phyloP scores from a whole-genome alignment of 2,113 vertebrate species.

The Aspiorhynchus laticeps region DNA sequence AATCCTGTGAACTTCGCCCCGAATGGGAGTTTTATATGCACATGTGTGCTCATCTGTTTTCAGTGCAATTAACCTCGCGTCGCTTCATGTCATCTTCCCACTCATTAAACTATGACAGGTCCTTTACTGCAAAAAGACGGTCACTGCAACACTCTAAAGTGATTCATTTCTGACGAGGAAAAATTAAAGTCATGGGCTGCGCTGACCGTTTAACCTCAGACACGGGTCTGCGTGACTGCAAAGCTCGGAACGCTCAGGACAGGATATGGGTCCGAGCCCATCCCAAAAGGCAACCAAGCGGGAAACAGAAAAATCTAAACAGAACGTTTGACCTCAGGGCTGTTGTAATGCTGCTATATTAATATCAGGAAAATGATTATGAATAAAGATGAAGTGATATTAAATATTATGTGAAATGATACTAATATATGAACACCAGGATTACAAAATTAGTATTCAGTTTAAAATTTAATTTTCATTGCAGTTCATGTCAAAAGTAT shows the following conservation, averaged over 20 bases:
- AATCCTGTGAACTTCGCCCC: too few relatives aligned
- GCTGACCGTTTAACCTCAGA: conserved; percentile 40
- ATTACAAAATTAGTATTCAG: not conserved
- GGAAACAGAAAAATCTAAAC: conserved; percentile 1
- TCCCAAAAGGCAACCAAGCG: conserved; percentile 23
- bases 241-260: not conserved
- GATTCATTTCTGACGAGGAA: not conserved
- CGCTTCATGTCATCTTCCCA: too few relatives aligned
- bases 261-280: conserved; percentile 42
- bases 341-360: not conserved
- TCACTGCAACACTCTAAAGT: too few relatives aligned
- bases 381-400: not conserved
- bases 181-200: not conserved
- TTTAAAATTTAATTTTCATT: not conserved
- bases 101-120: too few relatives aligned
- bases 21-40: too few relatives aligned
- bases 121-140: too few relatives aligned
- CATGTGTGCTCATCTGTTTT: too few relatives aligned
- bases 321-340: not conserved
- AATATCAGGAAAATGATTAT: not conserved
- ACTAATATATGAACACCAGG: not conserved
- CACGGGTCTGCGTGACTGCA: not conserved
- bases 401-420: not conserved
- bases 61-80: too few relatives aligned
- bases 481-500: not conserved